Base-by-base conservation (phyloP, 2,888 invertebrate genomes). In the Nycteola revayana region DNA sequence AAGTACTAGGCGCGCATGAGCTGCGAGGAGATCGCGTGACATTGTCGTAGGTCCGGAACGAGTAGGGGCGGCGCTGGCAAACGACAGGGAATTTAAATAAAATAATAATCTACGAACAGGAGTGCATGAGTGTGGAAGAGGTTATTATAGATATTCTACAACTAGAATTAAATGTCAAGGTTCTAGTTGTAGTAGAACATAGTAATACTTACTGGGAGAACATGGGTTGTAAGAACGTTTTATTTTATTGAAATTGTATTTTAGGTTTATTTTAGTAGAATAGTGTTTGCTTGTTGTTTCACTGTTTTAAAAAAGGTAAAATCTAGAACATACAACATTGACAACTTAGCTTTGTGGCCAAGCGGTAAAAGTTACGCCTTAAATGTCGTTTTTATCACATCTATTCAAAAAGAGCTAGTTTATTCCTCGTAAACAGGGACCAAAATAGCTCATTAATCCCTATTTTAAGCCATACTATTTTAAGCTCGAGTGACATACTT, bases 101-200 rank as follows among this genome's bases (percentile, higher is more conserved):
- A 77, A 77, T 73, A 81, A 82, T 78, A 80, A 78, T 77, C 68
- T 74, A 40, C 37, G 38, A 52, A 42, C 50, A 66, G 80, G 82
- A 48, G 1, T 46, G 29, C 75, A 83, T 63, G 44, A 66, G 29
- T 25, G 10, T 3, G 8, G 9, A 39, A 39, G 59, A 25, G 62
- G 49, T 65, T 20, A 41, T 18, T 34, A 62, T 56, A 60, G 27
- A 41, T 5, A 38, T 47, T 61, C 49, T 66, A 61, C 57, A 56
- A 63, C 64, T 63, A 66, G 60, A 48, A 22, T 17, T 32, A 9
- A 48, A 42, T 52, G 49, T 64, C 61, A 56, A 64, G 61, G 52
- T 46, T 36, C 36, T 47, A 60, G 58, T 66, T 61, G 64, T 75
- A 76, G 72, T 73, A 65, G 61, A 49, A 49, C 58, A 66, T 77